A percentile compares a stretch with the other conserved stretches of the same genome.
These are phyloP conservation scores for Hypocryptadius cinnamomeus DNA, from an alignment of 2,113 vertebrate species.

Conservation along the genomic window DNA sequence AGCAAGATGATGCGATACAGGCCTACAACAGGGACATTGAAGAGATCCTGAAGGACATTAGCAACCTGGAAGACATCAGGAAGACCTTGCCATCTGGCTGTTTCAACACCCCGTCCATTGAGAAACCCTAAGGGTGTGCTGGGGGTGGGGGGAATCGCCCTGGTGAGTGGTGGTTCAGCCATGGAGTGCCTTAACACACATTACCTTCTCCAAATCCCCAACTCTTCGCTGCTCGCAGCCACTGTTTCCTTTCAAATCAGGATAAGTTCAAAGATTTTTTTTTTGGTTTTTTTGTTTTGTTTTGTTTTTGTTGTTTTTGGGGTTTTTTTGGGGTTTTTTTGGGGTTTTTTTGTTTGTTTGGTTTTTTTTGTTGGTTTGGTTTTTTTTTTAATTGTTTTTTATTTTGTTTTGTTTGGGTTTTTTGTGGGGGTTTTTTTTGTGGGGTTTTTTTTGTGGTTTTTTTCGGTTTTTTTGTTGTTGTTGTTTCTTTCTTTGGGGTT, in stretches of 20 bases:
- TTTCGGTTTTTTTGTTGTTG: background rate
- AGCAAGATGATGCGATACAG: constrained; percentile 85
- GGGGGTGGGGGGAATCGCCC: constrained; percentile 32
- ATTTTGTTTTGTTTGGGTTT: background rate
- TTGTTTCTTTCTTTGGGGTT: background rate
- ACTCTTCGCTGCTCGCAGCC: constrained; percentile 57
- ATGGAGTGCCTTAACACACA: constrained; percentile 76
- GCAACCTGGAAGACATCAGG: constrained; percentile 93
- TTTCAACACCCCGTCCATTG: constrained; percentile 93
- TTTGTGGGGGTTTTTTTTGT: background rate
- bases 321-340: background rate
- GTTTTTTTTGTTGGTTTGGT: background rate
- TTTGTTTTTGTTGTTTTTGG: background rate
- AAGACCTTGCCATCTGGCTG: constrained; percentile 90
- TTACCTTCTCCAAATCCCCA: constrained; percentile 67
- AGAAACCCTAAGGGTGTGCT: constrained; percentile 73
- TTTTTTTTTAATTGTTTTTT: background rate
- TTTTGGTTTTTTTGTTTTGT: background rate
- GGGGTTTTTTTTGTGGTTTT: background rate
- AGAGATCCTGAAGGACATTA: constrained; percentile 89
- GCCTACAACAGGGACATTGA: constrained; percentile 89
- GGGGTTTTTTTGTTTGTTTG: background rate
- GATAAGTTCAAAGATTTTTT: constrained; percentile 44
- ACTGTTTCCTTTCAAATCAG: constrained; percentile 63
- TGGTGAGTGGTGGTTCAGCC: constrained; percentile 44